Conservation (phyloP, 2,113 vertebrate genomes). For the Callopanchax toddi region DNA sequence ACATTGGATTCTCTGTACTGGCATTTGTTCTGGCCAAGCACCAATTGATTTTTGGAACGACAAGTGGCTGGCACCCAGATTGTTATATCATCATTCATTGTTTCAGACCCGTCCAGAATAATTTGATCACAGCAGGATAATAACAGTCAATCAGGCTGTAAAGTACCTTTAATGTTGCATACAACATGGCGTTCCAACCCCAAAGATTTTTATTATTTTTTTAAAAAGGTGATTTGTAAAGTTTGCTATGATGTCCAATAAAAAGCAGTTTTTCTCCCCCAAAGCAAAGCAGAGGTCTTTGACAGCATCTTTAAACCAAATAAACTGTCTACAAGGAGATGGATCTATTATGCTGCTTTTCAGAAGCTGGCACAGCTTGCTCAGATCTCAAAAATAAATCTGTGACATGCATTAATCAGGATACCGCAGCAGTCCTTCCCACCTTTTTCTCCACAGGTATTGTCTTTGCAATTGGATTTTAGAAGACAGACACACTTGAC, state of each 20-base stretch:
- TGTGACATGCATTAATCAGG: no score
- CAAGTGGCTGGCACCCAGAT: slow-evolving; percentile 48
- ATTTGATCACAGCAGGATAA: slow-evolving; percentile 55
- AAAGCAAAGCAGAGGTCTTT: no score
- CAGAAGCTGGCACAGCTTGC: no score
- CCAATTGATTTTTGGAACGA: slow-evolving; percentile 54
- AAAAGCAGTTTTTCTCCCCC: no score
- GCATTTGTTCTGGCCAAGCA: slow-evolving; percentile 52
- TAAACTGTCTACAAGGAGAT: no score
- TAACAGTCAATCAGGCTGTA: slow-evolving; percentile 56
- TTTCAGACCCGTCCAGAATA: slow-evolving; percentile 55
- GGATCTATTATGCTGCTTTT: no score
- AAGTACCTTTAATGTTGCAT: slow-evolving; percentile 45
- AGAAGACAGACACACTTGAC: no score
- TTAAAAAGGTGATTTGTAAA: slow-evolving; percentile 14
- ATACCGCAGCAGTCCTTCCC: no score
- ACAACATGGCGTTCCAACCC: slow-evolving; percentile 34
- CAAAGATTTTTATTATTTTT: neutral
- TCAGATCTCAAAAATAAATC: no score
- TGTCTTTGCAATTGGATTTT: no score
- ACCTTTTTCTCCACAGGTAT: no score
- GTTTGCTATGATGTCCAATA: neutral
- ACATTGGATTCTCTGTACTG: slow-evolving; percentile 42
- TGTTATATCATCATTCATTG: slow-evolving; percentile 63
- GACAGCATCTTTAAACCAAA: no score